Conservation (phyloP, 2,113 vertebrate genomes). For the Otolemur garnettii region DNA sequence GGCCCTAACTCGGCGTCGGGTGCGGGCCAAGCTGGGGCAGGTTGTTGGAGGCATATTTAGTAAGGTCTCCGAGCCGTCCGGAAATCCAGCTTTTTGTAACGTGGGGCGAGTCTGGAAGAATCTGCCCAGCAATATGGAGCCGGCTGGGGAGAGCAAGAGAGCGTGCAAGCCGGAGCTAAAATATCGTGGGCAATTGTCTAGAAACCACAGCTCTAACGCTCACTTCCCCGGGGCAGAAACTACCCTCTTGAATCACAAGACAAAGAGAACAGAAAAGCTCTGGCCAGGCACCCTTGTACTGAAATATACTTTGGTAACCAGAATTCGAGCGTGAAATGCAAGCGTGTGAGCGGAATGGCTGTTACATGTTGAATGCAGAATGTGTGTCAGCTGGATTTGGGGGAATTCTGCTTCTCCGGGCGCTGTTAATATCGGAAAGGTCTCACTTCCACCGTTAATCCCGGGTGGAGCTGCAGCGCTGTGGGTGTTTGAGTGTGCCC, state of each 20-base stretch:
- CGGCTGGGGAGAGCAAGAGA: constrained; percentile 24
- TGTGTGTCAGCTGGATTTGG: constrained; percentile 47
- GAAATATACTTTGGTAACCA: constrained; percentile 47
- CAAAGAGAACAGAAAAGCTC: constrained; percentile 69
- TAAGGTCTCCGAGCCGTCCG: constrained; percentile 45
- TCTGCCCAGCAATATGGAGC: constrained; percentile 75
- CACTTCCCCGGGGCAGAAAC: constrained; percentile 63
- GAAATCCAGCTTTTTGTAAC: constrained; percentile 67
- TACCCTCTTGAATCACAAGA: constrained; percentile 54
- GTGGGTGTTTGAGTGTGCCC: neutral
- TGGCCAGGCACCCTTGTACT: neutral
- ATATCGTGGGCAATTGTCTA: constrained; percentile 55
- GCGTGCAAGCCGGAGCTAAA: constrained; percentile 37
- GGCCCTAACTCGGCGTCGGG: neutral
- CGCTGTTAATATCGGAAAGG: neutral
- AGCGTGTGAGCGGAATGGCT: constrained; percentile 65
- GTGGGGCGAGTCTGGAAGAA: constrained; percentile 22
- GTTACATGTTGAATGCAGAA: constrained; percentile 64
- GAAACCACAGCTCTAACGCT: constrained; percentile 24
- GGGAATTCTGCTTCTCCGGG: constrained; percentile 30
- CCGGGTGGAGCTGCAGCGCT: neutral
- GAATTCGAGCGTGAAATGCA: constrained; percentile 50
- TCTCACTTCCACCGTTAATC: constrained; percentile 42
- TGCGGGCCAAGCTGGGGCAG: constrained; percentile 52
- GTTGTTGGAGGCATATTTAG: constrained; percentile 58